Evolutionary conservation across 2,888 invertebrate species (phyloP), one percentile per base, ranked within the genome.

Genomic region (Harpalus rufipes): DNA sequence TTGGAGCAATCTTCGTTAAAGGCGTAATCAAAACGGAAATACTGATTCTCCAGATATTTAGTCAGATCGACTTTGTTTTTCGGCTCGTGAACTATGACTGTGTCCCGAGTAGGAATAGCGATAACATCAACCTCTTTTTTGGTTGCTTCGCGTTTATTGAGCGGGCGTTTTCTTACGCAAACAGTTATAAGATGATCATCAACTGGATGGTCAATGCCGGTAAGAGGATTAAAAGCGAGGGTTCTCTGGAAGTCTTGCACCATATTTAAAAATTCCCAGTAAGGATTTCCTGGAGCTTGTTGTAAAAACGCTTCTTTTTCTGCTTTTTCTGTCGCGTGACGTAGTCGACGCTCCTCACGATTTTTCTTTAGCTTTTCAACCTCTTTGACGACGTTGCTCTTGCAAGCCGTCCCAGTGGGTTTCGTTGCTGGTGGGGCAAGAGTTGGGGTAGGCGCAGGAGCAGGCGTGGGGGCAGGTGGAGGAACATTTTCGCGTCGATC

Each of bases 261-360:
- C 99, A 99, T 99, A 85, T 96, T 96, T 81, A 97, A 93, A 89
- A 99, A 97, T 92, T 99, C 98, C 98, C 99, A 99, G 92, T 99
- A 98, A 0, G 99, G 99, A 92, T 98, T 99, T 83, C 98, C 98
- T 0, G 98, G 97, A 90, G 99, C 99, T 91, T 97, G 93, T 91
- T 97, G 97, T 95, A 97, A 96, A 84, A 98, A 93, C 1, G 97
- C 97, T 90, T 97, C 97, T 91, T 97, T 97, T 89, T 97, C 97
- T 89, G 97, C 97, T 89, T 97, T 97, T 81, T 97, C 94, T 91
- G 97, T 97, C 0, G 97, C 97, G 91, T 98, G 98, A 74, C 97
- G 92, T 88, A 97, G 97, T 81, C 99, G 93, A 86, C 99, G 92
- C 91, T 98, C 98, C 91, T 99, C 99, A 1, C 99, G 92, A 90